Evolutionary conservation across 2,797 vertebrate genomes (phyloP), one percentile per base, ranked within the genome.

Genomic region (Myoxocephalus aenaeus): DNA sequence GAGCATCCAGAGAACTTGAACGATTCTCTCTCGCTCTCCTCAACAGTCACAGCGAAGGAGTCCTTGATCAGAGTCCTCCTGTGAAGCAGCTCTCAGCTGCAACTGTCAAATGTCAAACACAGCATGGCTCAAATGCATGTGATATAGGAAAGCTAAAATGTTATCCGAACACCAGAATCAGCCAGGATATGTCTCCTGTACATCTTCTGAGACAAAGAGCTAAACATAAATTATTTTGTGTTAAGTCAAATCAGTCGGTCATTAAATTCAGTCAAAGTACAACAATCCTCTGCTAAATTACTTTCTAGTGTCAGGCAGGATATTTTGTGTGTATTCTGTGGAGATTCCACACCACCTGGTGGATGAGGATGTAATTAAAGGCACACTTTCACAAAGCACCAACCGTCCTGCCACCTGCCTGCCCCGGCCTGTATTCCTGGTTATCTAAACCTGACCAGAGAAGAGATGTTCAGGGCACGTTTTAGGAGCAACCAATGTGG

Each of bases 341-440:
- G 85, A 82, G 64, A 65, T 73, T 59, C 46, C 38, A 84, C 85
- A 73, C 83, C 83, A 80, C 79, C 85, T 80, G 81, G 32, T 89
- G 85, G 81, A 84, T 40, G 67, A 67, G 64, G 34, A 62, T 57
- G 64, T 63, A 64, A 84, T 56, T 62, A 48, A 69, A 40, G 48
- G 48, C 12, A 73, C 13, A 56, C 44, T 46, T 46, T 18, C 7
- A 46, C 44, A 46, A 46, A 46, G 17, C 44, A 46, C 44, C 50
- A 44, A 2, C 18, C 15, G 10, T 40, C 32, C 44, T 22, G n/a
- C 32, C 7, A 29, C 9, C 14, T 11, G 44, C 18, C 27, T 65
- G 48, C n/a, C 27, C 34, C 13, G 25, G 18, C 56, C 11, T 48
- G 4, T 20, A 18, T 38, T 48, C 7, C 6, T 32, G 3, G 14